Conservation (phyloP, 2,113 vertebrate species). For the Percina caprodes region DNA sequence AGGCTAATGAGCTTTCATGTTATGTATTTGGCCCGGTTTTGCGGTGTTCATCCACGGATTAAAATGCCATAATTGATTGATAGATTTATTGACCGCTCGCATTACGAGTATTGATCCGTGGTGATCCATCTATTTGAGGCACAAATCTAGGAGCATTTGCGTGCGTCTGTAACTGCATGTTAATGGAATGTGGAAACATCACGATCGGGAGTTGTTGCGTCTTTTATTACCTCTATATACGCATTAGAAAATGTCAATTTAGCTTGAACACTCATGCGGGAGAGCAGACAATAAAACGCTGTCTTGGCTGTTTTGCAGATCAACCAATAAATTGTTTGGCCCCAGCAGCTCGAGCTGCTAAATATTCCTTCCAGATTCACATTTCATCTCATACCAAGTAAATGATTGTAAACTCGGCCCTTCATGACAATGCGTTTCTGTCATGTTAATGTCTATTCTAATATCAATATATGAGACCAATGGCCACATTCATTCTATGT, state of each 20-base stretch:
- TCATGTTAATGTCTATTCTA: constrained; percentile 75
- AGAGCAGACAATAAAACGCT: constrained; percentile 74
- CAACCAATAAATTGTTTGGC: constrained; percentile 70
- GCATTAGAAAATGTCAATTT: constrained; percentile 74
- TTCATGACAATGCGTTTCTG: constrained; percentile 56
- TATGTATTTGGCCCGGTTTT: constrained; percentile 20
- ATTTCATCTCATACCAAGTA: constrained; percentile 71
- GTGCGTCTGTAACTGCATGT: constrained; percentile 65
- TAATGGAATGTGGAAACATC: constrained; percentile 65
- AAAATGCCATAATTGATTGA: constrained; percentile 57
- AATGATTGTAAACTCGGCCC: constrained; percentile 71
- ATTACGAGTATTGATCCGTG: constrained; percentile 72
- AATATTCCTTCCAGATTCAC: constrained; percentile 68
- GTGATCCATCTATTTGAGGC: constrained; percentile 62
- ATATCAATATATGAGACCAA: constrained; percentile 63
- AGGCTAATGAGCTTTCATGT: constrained; percentile 24
- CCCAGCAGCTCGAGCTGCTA: constrained; percentile 62
- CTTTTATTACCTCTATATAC: constrained; percentile 69
- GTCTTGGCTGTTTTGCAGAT: constrained; percentile 67
- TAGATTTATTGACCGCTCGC: constrained; percentile 68
- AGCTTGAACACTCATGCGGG: constrained; percentile 69
- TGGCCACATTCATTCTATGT: constrained; percentile 55
- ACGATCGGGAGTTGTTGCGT: constrained; percentile 64
- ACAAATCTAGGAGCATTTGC: constrained; percentile 59
- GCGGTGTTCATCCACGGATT: constrained; percentile 42